phyloP scores from a whole-genome alignment of 2,797 vertebrate species.

The Sylvilagus floridanus region DNA sequence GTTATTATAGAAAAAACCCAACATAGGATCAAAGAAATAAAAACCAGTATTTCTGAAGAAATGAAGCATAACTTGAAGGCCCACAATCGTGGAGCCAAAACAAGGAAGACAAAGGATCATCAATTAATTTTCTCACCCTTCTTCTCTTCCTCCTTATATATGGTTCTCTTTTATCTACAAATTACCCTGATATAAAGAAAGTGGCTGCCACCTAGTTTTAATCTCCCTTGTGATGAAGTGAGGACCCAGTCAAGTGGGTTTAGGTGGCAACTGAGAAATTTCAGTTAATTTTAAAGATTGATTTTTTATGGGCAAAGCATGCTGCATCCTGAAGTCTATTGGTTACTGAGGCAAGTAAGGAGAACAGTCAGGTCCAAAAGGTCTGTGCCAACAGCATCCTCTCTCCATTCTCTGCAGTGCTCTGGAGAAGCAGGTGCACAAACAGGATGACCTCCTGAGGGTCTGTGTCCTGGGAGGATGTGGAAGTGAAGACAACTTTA shows the following conservation, averaged over 20 bases:
- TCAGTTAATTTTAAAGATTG: background rate
- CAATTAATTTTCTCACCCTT: background rate
- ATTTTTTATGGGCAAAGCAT: background rate
- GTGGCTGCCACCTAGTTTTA: background rate
- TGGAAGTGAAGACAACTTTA: background rate
- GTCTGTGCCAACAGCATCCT: background rate
- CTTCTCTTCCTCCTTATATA: background rate
- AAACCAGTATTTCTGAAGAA: background rate
- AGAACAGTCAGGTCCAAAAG: background rate
- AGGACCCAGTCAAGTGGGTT: constrained; percentile 4
- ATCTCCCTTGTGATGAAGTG: background rate
- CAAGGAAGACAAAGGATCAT: background rate
- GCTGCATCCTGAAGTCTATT: background rate
- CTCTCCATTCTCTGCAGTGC: background rate
- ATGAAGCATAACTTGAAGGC: background rate
- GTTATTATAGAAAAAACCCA: background rate
- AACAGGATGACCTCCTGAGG: background rate
- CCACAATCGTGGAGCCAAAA: background rate
- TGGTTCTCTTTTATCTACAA: background rate
- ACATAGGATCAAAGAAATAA: background rate
- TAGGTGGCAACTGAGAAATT: background rate
- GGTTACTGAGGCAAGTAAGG: background rate
- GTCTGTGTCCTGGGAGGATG: background rate
- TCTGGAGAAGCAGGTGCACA: background rate
- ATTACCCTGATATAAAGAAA: background rate